phyloP scores from a whole-genome alignment of 1,140 invertebrate genomes.

The Lasioglossum baleicum region DNA sequence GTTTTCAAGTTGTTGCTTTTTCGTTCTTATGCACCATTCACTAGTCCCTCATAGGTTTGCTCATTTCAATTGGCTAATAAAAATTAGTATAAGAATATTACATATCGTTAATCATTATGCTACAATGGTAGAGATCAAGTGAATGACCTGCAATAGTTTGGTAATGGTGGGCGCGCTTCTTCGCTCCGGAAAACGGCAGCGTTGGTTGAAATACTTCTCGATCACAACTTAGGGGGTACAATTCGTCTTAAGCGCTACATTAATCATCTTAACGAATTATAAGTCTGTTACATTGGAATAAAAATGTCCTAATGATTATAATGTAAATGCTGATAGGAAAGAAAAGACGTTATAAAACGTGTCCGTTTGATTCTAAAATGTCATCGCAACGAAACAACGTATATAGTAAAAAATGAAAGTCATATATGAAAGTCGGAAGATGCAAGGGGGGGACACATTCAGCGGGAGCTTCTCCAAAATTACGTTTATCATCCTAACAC shows the following conservation, averaged over 20 bases:
- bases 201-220: neutral
- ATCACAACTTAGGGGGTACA: neutral
- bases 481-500: constrained; percentile 46
- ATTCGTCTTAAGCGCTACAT: neutral
- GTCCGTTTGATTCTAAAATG: neutral
- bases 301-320: neutral
- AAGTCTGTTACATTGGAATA: neutral
- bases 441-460: constrained; percentile 20
- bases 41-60: constrained; percentile 44
- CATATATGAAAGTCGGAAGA: constrained; percentile 12
- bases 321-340: neutral
- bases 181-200: constrained; percentile 51
- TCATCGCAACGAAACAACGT: neutral
- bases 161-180: constrained; percentile 65
- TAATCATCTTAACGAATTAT: neutral
- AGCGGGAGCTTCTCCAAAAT: constrained; percentile 45
- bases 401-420: neutral
- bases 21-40: neutral
- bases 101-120: constrained; percentile 67
- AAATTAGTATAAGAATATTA: constrained; percentile 74
- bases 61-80: constrained; percentile 73
- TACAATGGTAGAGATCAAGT: constrained; percentile 78
- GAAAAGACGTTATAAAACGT: neutral
- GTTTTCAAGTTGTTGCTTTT: constrained; percentile 50
- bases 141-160: constrained; percentile 75